A percentile compares a stretch with the other conserved stretches of the same genome.
Evolutionary conservation across 2,888 invertebrate species (phyloP).

Genomic region (Drosophila pullipes): DNA sequence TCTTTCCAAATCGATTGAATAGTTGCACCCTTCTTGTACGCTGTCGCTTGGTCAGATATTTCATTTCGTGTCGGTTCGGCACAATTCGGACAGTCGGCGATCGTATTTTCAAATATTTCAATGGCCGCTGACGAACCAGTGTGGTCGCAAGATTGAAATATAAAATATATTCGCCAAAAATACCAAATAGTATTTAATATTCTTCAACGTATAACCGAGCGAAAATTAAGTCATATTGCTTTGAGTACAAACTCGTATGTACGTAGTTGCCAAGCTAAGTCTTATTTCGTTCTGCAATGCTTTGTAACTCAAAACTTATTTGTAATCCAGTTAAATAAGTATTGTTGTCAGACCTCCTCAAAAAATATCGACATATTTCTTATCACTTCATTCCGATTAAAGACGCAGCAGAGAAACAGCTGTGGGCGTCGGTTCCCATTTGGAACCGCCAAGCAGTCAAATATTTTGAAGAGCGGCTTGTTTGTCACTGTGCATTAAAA

Average conservation of each 20-base stretch:
- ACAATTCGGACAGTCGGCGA: not conserved
- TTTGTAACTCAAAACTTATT: not conserved
- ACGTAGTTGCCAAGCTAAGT: not conserved
- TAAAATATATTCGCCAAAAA: conserved; percentile 2
- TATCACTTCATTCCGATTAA: not conserved
- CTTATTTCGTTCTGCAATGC: not conserved
- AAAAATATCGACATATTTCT: not conserved
- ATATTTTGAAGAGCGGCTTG: conserved; percentile 41
- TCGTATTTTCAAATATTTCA: conserved; percentile 14
- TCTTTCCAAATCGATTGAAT: conserved; percentile 21
- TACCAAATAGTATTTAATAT: conserved; percentile 8
- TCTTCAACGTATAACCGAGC: not conserved
- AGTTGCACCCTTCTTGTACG: conserved; percentile 34
- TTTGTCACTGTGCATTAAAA: conserved; percentile 3
- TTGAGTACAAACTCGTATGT: not conserved
- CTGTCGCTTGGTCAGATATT: conserved; percentile 53
- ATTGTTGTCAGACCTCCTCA: not conserved
- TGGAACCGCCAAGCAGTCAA: conserved; percentile 33
- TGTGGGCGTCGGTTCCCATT: conserved; percentile 1
- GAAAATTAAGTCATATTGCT: not conserved
- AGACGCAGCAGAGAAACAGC: conserved; percentile 22
- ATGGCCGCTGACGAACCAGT: conserved; percentile 9
- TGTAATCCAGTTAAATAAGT: not conserved
- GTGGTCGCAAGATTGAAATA: not conserved
- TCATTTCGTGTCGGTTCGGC: conserved; percentile 30